Evolutionary conservation across 1,140 invertebrate genomes (phyloP).

Genomic region (Drosophila pseudoananassae): DNA sequence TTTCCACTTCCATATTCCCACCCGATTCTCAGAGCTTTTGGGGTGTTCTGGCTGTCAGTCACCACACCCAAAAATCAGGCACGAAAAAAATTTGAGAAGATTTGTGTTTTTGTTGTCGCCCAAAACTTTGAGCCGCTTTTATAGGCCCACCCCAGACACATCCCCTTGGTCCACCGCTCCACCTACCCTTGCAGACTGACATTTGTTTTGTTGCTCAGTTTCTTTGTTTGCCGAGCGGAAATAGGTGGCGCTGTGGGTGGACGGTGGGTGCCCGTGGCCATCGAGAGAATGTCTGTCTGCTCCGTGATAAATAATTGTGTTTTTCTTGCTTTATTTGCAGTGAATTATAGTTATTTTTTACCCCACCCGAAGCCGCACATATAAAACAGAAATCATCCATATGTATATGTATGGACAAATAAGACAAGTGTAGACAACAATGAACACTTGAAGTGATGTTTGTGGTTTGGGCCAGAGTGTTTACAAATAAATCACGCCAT

Average conservation of each 20-base stretch:
- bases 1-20: constrained; percentile 16
- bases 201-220: constrained; percentile 68
- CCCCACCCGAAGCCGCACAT: background rate
- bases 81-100: constrained; percentile 38
- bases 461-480: constrained; percentile 57
- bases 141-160: constrained; percentile 59
- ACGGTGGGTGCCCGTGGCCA: constrained; percentile 24
- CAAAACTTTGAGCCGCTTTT: constrained; percentile 64
- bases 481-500: constrained; percentile 72
- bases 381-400: constrained; percentile 33
- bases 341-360: constrained; percentile 76
- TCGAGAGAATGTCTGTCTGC: constrained; percentile 49
- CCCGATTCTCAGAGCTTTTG: constrained; percentile 24
- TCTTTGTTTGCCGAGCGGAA: constrained; percentile 30
- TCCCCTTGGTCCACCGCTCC: background rate
- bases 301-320: constrained; percentile 78
- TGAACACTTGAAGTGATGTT: constrained; percentile 74
- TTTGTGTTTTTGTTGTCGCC: constrained; percentile 58
- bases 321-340: constrained; percentile 75
- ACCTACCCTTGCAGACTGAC: constrained; percentile 55
- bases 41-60: constrained; percentile 36
- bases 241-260: background rate
- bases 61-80: constrained; percentile 19
- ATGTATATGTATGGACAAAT: constrained; percentile 31
- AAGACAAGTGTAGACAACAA: constrained; percentile 71